Base-by-base conservation (phyloP, 2,113 vertebrate species). In the Bos javanicus region DNA sequence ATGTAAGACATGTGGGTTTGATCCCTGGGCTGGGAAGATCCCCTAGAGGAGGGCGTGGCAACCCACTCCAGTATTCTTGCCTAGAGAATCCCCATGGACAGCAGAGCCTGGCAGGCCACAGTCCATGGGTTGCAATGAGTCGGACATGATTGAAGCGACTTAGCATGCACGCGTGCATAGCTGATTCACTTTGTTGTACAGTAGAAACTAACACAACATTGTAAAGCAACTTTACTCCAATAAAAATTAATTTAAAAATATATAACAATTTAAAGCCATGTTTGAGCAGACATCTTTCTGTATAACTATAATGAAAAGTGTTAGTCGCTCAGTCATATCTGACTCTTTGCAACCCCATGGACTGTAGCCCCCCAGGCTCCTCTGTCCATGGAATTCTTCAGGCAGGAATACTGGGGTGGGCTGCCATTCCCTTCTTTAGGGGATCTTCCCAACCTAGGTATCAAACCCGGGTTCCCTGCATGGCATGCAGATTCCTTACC, bases 141-240 rank as follows among this genome's bases (percentile, higher is more conserved):
- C 0, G 1, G 67, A 74, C n/a, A 23, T 3, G n/a, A 39, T n/a
- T 74, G n/a, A 74, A 74, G 19, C 0, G 10, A 74, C 19, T 74
- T 39, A 71, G 67, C n/a, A 74, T 0, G 1, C 19, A 39, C 5
- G 0, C n/a, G 3, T 43, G 23, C 23, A 14, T 43, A 26, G 36
- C 23, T 43, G 71, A 76, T 26, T 76, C 71, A 43, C 23, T 76
- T 76, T 43, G 71, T 23, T 76, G 71, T 43, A 14, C 39, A 76
- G 39, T 76, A 43, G 12, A 4, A 76, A 43, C 71, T 76, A 43
- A 76, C 39, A 43, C 39, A 43, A 62, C 0, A 7, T 26, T 76
- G 71, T 43, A 76, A 43, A 76, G 23, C 71, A 43, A 43, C 23
- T 43, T 43, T 76, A 43, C 12, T 43, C 11, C 39, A 76, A 43